Percentiles rank a stretch among this genome's conserved stretches.
These are phyloP conservation scores for Atractosteus spatula DNA, from an alignment of 2,113 vertebrate species.

Conservation along the genomic window DNA sequence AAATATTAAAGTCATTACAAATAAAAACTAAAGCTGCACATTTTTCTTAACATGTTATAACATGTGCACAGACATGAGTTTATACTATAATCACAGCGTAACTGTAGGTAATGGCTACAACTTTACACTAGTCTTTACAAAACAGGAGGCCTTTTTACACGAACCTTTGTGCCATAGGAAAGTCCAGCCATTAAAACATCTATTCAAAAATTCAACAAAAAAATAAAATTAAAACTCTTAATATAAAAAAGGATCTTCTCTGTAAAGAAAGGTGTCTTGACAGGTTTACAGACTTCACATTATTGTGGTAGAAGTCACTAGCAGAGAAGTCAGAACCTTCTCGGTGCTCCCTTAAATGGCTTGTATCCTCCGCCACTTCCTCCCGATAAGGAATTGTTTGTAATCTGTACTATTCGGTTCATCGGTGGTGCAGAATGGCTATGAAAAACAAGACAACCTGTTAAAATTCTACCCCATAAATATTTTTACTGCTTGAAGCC, in stretches of 20 bases:
- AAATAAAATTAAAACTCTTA: constrained; percentile 27
- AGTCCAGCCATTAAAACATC: constrained; percentile 75
- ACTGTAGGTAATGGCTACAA: constrained; percentile 45
- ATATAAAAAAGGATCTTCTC: constrained; percentile 25
- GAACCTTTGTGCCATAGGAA: constrained; percentile 32
- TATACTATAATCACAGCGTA: constrained; percentile 43
- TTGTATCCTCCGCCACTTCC: constrained; percentile 89
- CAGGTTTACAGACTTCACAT: constrained; percentile 53
- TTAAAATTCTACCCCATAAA: too few relatives aligned
- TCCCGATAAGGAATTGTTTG: constrained; percentile 82
- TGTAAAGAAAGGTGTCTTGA: constrained; percentile 21
- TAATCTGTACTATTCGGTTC: constrained; percentile 94
- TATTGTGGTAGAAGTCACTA: constrained; percentile 53
- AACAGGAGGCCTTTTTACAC: constrained; percentile 42
- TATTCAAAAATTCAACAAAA: constrained; percentile 60
- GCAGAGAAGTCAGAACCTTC: constrained; percentile 71
- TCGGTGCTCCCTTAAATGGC: constrained; percentile 85
- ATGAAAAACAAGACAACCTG: constrained; percentile 39
- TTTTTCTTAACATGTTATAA: constrained; percentile 39
- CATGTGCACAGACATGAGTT: constrained; percentile 32
- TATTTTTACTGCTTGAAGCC: too few relatives aligned
- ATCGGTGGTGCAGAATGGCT: constrained; percentile 86
- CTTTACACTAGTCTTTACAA: constrained; percentile 54
- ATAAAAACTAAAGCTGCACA: constrained; percentile 50
- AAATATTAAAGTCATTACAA: constrained; percentile 53